Base-by-base conservation (phyloP, 2,888 invertebrate species). In the Orchesellides sinensis region DNA sequence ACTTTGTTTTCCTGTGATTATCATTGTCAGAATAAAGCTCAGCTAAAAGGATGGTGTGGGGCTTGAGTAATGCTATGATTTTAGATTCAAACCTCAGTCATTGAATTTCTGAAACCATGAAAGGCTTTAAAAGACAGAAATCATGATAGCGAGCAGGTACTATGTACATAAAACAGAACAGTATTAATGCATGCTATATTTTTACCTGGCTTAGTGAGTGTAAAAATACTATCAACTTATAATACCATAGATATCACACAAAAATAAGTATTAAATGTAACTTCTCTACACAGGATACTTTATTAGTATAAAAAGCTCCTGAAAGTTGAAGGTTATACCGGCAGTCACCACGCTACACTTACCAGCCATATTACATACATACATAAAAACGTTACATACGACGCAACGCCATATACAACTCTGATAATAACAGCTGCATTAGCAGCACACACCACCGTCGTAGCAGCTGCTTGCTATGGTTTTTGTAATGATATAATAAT, bases 1-100 rank as follows among this genome's bases (percentile, higher is more conserved):
- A 69, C 23, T 59, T 74, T 82, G 61, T 83, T 83, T 83, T 83
- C 83, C 83, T 83, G 77, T 77, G 83, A 77, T 83, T 77, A 83
- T 77, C 75, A 65, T 77, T 83, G 83, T 83, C 77, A 83, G 77
- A 70, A 56, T 14, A 74, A 74, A 68, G 5, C 27, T 54, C 21
- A 3, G 32, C 40, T 40, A 23, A 32, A 59, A 29, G 59, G 29
- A 17, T 59, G n/a, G n/a, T n/a, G n/a, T n/a, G n/a, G n/a, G n/a
- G n/a, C 59, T 59, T 59, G n/a, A 59, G 29, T 59, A 59, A 66
- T 75, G 40, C 49, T 32, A 63, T 40, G 40, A 40, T 40, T 40
- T 17, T 49, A 21, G 23, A 66, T 65, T 66, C 65, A 75, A 45
- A 40, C 40, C 17, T 40, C 19, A n/a, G n/a, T 74, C 73, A 68